Conservation (phyloP, 2,888 invertebrate genomes). For the Dynastes hyllus region DNA sequence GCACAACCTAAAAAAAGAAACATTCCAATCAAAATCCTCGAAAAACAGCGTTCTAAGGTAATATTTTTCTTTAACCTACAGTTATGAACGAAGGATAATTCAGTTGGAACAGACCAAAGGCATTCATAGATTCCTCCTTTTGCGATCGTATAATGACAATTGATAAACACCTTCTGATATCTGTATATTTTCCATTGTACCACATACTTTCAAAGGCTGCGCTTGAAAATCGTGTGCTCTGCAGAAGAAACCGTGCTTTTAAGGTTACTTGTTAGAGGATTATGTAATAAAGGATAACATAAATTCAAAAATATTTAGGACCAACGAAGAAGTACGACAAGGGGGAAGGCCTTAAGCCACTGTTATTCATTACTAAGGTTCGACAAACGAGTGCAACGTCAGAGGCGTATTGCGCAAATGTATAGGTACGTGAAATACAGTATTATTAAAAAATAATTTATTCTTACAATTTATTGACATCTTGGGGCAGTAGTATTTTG, state of each 20-base stretch:
- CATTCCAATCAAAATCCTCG: neutral
- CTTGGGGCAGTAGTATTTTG: no score
- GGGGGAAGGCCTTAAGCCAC: no score
- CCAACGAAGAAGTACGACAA: no score
- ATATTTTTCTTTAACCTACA: conserved; percentile 31
- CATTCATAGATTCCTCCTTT: conserved; percentile 49
- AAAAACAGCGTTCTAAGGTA: neutral
- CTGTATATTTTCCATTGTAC: conserved; percentile 45
- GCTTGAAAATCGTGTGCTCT: conserved; percentile 1
- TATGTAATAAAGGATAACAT: neutral
- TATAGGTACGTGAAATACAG: no score
- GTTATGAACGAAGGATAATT: conserved; percentile 55
- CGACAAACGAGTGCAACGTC: no score
- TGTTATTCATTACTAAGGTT: no score
- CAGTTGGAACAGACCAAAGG: conserved; percentile 54
- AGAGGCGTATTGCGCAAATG: no score
- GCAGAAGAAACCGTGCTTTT: neutral
- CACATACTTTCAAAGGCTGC: conserved; percentile 47
- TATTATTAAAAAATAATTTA: no score
- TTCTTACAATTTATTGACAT: no score
- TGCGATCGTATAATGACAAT: conserved; percentile 52
- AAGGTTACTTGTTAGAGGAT: neutral
- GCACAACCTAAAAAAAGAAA: conserved; percentile 52
- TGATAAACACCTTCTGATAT: conserved; percentile 47
- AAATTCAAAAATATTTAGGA: no score